Conservation (phyloP, 2,888 invertebrate genomes). For the Philonicus albiceps region DNA sequence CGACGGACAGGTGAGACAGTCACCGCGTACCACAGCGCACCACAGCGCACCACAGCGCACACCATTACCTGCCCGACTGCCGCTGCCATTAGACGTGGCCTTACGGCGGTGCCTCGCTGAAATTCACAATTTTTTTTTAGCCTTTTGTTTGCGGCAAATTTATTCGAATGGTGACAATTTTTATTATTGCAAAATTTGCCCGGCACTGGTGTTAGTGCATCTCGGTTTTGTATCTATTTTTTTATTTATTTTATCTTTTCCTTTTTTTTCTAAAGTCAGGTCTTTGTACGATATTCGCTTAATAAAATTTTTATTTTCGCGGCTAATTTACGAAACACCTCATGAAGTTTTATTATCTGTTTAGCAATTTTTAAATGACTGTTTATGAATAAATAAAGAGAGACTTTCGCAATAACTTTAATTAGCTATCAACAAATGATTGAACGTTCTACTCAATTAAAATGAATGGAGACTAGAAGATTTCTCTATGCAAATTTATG, state of each 20-base stretch:
- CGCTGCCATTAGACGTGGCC: constrained; percentile 27
- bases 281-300: neutral
- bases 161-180: constrained; percentile 32
- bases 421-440: neutral
- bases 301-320: constrained; percentile 31
- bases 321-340: neutral
- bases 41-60: too few relatives aligned
- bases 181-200: constrained; percentile 29
- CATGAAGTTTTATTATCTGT: neutral
- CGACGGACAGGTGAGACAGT: constrained; percentile 46
- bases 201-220: neutral
- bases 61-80: constrained; percentile 33
- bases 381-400: neutral
- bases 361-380: neutral
- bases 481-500: neutral
- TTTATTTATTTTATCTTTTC: neutral
- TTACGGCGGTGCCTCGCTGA: constrained; percentile 6
- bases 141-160: constrained; percentile 9
- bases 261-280: neutral
- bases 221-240: neutral
- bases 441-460: neutral
- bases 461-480: neutral
- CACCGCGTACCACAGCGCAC: neutral
- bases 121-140: neutral
- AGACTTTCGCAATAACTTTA: neutral